Evolutionary conservation across 2,113 vertebrate species (phyloP).

Genomic region (Scalopus aquaticus): DNA sequence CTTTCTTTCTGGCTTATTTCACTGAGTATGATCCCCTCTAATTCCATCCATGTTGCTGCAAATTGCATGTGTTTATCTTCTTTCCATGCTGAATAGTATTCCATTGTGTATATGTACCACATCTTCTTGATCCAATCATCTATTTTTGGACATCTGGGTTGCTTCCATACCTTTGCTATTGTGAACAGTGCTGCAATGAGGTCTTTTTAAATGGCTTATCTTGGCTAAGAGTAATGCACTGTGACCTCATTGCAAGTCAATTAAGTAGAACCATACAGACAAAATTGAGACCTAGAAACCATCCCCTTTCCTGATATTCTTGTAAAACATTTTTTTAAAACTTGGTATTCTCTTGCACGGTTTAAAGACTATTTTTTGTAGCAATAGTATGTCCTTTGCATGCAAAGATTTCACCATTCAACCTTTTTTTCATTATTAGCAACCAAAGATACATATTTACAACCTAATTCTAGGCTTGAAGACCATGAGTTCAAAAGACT

Average conservation of each 20-base stretch:
- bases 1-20: too few species aligned
- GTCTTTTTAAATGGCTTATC: neutral
- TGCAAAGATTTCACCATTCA: neutral
- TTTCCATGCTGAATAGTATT: too few species aligned
- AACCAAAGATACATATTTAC: neutral
- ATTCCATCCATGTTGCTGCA: too few species aligned
- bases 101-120: too few species aligned
- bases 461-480: neutral
- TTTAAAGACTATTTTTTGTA: neutral
- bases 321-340: constrained; percentile 13
- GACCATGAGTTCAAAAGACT: neutral
- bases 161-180: too few species aligned
- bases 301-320: neutral
- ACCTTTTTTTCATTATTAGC: neutral
- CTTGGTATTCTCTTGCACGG: too few species aligned
- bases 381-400: neutral
- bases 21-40: too few species aligned
- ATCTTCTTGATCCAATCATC: too few species aligned
- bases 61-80: too few species aligned
- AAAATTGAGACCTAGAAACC: neutral
- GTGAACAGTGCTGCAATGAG: too few species aligned
- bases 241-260: neutral
- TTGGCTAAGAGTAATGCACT: neutral
- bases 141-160: too few species aligned
- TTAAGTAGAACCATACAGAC: neutral